Conservation (phyloP, 2,888 invertebrate species). For the Cheilosia grossa region DNA sequence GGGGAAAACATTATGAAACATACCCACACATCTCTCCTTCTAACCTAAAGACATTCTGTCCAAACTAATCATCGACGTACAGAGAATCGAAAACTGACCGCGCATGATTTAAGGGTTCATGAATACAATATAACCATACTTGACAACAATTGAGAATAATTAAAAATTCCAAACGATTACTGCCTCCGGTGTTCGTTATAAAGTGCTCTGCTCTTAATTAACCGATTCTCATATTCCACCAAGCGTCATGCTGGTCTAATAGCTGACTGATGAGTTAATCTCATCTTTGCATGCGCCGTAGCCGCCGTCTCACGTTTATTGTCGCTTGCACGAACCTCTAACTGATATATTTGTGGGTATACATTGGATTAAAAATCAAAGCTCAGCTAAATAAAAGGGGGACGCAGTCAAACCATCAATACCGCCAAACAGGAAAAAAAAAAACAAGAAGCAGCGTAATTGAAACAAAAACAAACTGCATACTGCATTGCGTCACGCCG, state of each 20-base stretch:
- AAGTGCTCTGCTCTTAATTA: slow-evolving; percentile 24
- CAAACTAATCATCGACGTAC: not conserved
- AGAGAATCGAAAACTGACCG: slow-evolving; percentile 39
- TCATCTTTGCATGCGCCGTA: slow-evolving; percentile 36
- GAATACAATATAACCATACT: not conserved
- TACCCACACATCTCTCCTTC: not conserved
- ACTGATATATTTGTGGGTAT: not conserved
- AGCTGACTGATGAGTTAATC: slow-evolving; percentile 27
- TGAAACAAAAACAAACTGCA: slow-evolving; percentile 50
- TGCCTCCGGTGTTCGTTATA: not conserved
- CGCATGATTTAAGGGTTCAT: slow-evolving; percentile 43
- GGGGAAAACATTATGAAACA: not conserved
- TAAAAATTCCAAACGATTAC: slow-evolving; percentile 16
- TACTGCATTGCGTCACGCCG: slow-evolving; percentile 52
- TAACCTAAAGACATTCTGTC: not conserved
- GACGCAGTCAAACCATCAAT: not conserved
- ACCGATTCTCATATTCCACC: slow-evolving; percentile 29
- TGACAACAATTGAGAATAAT: slow-evolving; percentile 23
- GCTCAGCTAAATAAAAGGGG: not conserved
- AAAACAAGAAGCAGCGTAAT: slow-evolving; percentile 18
- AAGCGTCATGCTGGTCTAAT: slow-evolving; percentile 14
- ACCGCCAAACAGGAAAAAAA: not conserved
- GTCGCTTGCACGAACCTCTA: slow-evolving; percentile 14
- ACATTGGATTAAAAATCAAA: slow-evolving; percentile 17
- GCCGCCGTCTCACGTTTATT: slow-evolving; percentile 1